Evolutionary conservation across 2,888 invertebrate genomes (phyloP).

Genomic region (Gymnoscelis rufifasciata): DNA sequence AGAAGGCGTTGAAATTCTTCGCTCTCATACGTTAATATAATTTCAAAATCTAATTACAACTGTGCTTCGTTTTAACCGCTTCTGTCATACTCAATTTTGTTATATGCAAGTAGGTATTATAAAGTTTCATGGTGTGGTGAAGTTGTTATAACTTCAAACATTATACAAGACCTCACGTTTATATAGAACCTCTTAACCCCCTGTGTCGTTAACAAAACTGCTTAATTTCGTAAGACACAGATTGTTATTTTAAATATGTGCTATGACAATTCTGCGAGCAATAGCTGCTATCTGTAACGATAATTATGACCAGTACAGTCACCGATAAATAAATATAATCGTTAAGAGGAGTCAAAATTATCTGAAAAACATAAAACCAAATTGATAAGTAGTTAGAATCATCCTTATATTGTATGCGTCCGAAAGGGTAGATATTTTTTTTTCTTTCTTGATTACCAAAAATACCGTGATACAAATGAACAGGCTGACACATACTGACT

Average conservation of each 20-base stretch:
- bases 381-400: too few relatives aligned
- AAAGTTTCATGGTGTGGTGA: slow-evolving; percentile 7
- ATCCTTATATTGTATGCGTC: too few relatives aligned
- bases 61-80: not conserved
- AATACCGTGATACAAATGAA: too few relatives aligned
- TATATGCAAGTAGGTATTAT: slow-evolving; percentile 1
- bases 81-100: slow-evolving; percentile 2
- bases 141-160: slow-evolving; percentile 16
- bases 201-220: slow-evolving; percentile 23
- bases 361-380: too few relatives aligned
- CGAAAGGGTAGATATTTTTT: too few relatives aligned
- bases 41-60: not conserved
- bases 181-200: slow-evolving; percentile 4
- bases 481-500: too few relatives aligned
- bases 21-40: not conserved
- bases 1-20: too few relatives aligned
- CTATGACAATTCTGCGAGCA: not conserved
- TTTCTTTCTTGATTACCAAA: too few relatives aligned
- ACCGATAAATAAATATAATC: too few relatives aligned
- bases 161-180: slow-evolving; percentile 15
- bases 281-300: too few relatives aligned
- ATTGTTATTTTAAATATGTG: not conserved
- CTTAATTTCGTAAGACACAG: slow-evolving; percentile 24
- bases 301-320: too few relatives aligned
- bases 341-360: too few relatives aligned